These are phyloP conservation scores for Steromphala cineraria DNA, from an alignment of 2,888 invertebrate genomes.

Conservation along the genomic window DNA sequence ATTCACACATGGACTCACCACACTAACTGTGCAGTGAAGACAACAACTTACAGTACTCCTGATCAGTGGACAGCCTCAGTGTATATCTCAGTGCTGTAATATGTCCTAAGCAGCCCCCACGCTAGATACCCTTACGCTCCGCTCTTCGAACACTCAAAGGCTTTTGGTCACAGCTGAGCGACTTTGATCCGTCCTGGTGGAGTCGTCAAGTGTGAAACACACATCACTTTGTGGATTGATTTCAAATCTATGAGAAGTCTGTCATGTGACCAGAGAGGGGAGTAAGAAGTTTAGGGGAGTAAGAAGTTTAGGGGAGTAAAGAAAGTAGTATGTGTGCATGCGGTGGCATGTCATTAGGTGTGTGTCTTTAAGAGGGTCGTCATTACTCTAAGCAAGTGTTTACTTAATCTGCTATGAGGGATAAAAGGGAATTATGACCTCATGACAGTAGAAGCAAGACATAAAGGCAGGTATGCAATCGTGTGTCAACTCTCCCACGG, in stretches of 20 bases:
- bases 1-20: too few relatives aligned
- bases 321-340: neutral
- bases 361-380: neutral
- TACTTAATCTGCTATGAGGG: neutral
- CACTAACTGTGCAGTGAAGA: too few relatives aligned
- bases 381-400: neutral
- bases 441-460: neutral
- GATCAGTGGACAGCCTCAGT: neutral
- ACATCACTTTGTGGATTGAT: neutral
- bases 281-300: too few relatives aligned
- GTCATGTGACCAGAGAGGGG: neutral
- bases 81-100: neutral
- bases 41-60: too few relatives aligned
- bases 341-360: neutral
- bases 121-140: neutral
- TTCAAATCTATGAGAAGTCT: neutral
- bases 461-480: neutral
- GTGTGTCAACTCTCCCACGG: neutral
- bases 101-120: neutral
- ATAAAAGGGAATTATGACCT: neutral
- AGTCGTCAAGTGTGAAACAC: neutral
- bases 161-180: neutral
- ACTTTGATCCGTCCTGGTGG: neutral
- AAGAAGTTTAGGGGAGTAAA: too few relatives aligned
- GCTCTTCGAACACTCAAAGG: neutral